Evolutionary conservation across 1,140 invertebrate species (phyloP).

Genomic region (Drosophila oshimai): DNA sequence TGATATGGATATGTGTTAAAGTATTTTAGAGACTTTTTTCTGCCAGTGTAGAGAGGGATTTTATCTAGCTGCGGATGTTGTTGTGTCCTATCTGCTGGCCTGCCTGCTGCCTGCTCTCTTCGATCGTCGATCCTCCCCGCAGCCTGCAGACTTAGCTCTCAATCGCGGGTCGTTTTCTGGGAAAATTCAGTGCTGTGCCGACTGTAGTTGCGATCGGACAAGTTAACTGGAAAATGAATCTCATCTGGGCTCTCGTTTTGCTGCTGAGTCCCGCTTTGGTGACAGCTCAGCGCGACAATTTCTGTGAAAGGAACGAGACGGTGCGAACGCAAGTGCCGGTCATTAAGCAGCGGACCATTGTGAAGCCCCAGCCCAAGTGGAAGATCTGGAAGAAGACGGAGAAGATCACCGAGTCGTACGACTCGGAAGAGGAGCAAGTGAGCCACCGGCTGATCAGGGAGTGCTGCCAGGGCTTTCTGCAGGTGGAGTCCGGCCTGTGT

Average conservation of each 20-base stretch:
- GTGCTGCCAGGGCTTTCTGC: constrained; percentile 52
- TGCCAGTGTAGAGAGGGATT: constrained; percentile 2
- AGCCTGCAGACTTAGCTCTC: background rate
- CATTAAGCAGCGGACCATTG: constrained; percentile 35
- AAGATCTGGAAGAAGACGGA: constrained; percentile 56
- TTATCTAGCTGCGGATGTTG: constrained; percentile 45
- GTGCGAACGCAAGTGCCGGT: constrained; percentile 36
- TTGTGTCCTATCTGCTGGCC: constrained; percentile 32
- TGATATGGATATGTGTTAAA: no score
- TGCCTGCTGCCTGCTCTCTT: background rate
- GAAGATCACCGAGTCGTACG: constrained; percentile 35
- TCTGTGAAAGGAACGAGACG: constrained; percentile 57
- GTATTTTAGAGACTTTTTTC: background rate
- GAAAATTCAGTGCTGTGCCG: constrained; percentile 40
- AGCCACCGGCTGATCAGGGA: constrained; percentile 44
- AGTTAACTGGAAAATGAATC: constrained; percentile 17
- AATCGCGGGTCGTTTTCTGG: background rate
- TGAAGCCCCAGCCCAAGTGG: constrained; percentile 49
- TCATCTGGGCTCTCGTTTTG: constrained; percentile 14
- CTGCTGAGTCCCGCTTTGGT: constrained; percentile 18
- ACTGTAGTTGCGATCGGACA: constrained; percentile 24
- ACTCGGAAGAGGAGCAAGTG: constrained; percentile 33
- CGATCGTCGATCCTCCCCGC: background rate
- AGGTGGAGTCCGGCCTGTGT: constrained; percentile 54
- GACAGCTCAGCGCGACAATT: constrained; percentile 33